These are phyloP conservation scores for Cossypha heuglini DNA, from an alignment of 2,797 vertebrate genomes.

Conservation along the genomic window DNA sequence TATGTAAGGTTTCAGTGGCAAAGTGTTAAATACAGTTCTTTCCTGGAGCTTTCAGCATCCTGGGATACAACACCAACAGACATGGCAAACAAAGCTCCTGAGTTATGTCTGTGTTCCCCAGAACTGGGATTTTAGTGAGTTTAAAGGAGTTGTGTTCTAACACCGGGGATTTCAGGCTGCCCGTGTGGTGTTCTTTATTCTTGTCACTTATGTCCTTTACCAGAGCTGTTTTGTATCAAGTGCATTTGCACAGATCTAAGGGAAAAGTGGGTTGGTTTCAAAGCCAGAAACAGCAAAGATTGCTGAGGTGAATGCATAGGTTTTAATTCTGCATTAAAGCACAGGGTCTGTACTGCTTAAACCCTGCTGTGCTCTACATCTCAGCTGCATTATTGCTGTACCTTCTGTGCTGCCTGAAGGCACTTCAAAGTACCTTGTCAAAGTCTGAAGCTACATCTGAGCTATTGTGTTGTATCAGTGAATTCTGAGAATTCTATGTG, in stretches of 20 bases:
- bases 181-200: neutral
- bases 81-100: neutral
- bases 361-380: neutral
- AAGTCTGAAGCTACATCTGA: neutral
- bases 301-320: neutral
- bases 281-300: neutral
- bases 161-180: neutral
- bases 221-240: neutral
- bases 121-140: neutral
- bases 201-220: neutral
- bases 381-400: neutral
- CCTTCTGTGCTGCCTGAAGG: neutral
- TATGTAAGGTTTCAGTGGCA: neutral
- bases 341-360: neutral
- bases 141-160: neutral
- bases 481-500: neutral
- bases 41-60: neutral
- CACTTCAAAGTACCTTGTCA: constrained; percentile 7
- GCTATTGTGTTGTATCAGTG: constrained; percentile 11
- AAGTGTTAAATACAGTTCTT: neutral
- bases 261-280: constrained; percentile 6
- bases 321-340: constrained; percentile 3
- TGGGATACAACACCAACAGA: neutral
- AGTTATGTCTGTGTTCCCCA: neutral
- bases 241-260: neutral